phyloP scores from a whole-genome alignment of 2,888 invertebrate species.

The Hypena proboscidalis region DNA sequence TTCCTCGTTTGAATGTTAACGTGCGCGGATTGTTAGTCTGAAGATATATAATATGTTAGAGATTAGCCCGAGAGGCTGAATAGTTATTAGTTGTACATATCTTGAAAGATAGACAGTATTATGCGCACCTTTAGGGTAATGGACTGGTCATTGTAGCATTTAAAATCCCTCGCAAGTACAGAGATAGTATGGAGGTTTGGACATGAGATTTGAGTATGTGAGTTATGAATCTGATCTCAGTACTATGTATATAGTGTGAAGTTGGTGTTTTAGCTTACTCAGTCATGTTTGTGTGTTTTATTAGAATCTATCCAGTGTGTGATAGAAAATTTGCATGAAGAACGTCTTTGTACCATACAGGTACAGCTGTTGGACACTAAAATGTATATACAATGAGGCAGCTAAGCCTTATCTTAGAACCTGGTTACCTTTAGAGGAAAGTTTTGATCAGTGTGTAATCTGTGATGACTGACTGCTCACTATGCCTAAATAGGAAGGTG shows the following conservation, averaged over 20 bases:
- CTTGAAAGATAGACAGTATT: slow-evolving; percentile 1
- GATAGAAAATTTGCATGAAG: no score
- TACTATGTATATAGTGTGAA: slow-evolving; percentile 38
- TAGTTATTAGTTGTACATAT: slow-evolving; percentile 5
- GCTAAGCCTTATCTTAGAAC: no score
- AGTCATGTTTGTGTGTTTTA: background rate
- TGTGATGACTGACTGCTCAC: no score
- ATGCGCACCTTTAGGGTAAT: background rate
- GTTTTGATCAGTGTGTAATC: no score
- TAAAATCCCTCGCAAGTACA: slow-evolving; percentile 16
- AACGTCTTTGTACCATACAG: no score
- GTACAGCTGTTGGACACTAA: no score
- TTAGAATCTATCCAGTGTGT: no score
- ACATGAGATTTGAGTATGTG: slow-evolving; percentile 19
- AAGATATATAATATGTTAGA: slow-evolving; percentile 4
- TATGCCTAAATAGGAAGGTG: no score
- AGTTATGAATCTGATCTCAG: slow-evolving; percentile 42
- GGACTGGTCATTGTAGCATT: background rate
- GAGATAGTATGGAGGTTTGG: slow-evolving; percentile 10
- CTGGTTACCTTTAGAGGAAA: no score
- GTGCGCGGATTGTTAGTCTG: slow-evolving; percentile 21
- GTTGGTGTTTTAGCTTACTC: slow-evolving; percentile 1
- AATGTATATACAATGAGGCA: no score
- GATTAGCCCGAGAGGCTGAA: background rate
- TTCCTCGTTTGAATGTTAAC: slow-evolving; percentile 39